Percentiles rank a stretch among this genome's conserved stretches.
Evolutionary conservation across 2,888 invertebrate genomes (phyloP).

Genomic region (Drosophila incognita): DNA sequence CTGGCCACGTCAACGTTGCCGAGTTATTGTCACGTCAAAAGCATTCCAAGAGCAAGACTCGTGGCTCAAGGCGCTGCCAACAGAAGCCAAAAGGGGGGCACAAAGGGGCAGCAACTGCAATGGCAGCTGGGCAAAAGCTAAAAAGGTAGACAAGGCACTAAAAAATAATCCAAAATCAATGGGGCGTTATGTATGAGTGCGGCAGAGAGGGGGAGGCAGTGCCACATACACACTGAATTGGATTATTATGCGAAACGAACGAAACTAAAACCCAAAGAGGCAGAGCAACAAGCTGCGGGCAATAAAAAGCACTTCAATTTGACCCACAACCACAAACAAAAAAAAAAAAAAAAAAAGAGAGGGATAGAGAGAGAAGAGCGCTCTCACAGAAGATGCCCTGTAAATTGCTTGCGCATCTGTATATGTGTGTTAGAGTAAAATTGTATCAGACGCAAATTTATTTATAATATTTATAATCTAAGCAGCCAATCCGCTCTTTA

Average conservation of each 20-base stretch:
- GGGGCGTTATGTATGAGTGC: conserved; percentile 72
- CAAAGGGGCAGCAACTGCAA: background rate
- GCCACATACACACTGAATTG: conserved; percentile 53
- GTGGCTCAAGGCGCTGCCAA: conserved; percentile 26
- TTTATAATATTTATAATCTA: background rate
- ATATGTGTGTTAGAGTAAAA: background rate
- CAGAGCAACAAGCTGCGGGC: conserved; percentile 75
- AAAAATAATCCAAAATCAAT: conserved; percentile 81
- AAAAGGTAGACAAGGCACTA: conserved; percentile 75
- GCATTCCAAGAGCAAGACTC: conserved; percentile 28
- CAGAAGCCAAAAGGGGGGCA: conserved; percentile 8
- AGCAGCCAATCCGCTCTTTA: background rate
- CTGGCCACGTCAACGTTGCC: conserved; percentile 42
- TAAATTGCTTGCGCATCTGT: background rate
- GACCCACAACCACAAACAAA: conserved; percentile 64
- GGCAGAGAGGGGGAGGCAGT: conserved; percentile 1
- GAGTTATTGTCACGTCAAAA: conserved; percentile 63
- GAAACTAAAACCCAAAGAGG: conserved; percentile 67
- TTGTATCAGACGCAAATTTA: background rate
- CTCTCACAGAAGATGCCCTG: background rate
- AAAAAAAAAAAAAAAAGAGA: conserved; percentile 26
- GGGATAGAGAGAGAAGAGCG: background rate
- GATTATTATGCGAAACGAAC: conserved; percentile 68
- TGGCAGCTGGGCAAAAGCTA: conserved; percentile 42
- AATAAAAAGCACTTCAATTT: conserved; percentile 80